phyloP scores from a whole-genome alignment of 2,888 invertebrate genomes.

The Rhodophaea formosa region DNA sequence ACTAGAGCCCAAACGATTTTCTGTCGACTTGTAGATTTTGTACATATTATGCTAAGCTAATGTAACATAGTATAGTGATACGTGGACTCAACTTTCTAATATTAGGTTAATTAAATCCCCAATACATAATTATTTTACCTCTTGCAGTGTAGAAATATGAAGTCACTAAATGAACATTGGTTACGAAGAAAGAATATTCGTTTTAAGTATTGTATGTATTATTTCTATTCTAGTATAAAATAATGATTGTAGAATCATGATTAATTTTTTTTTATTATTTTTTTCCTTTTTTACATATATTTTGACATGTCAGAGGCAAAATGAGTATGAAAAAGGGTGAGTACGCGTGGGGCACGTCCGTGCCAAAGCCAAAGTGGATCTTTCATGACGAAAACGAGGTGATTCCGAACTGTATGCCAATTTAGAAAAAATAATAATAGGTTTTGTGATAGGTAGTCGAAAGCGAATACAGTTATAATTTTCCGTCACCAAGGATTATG shows the following conservation, averaged over 20 bases:
- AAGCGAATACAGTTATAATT: not conserved
- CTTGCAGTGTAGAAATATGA: not conserved
- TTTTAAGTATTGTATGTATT: too few relatives aligned
- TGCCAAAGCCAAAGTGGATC: not conserved
- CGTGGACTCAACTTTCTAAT: slow-evolving; percentile 9
- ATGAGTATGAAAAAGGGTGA: not conserved
- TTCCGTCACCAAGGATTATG: too few relatives aligned
- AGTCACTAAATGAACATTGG: too few relatives aligned
- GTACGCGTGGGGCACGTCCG: not conserved
- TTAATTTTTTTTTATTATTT: too few relatives aligned
- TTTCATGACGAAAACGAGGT: not conserved
- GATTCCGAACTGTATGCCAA: not conserved
- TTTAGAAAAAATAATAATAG: not conserved
- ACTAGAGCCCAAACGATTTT: not conserved
- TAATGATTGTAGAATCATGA: too few relatives aligned
- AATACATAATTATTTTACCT: slow-evolving; percentile 6
- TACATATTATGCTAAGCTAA: slow-evolving; percentile 35
- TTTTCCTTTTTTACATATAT: too few relatives aligned
- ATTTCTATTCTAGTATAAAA: too few relatives aligned
- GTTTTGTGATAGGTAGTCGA: not conserved
- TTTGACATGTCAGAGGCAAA: too few relatives aligned
- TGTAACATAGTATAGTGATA: slow-evolving; percentile 20
- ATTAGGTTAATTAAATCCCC: not conserved
- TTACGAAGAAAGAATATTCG: too few relatives aligned
- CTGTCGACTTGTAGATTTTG: slow-evolving; percentile 38